Conservation (phyloP, 2,113 vertebrate species). For the Connochaetes taurinus region DNA sequence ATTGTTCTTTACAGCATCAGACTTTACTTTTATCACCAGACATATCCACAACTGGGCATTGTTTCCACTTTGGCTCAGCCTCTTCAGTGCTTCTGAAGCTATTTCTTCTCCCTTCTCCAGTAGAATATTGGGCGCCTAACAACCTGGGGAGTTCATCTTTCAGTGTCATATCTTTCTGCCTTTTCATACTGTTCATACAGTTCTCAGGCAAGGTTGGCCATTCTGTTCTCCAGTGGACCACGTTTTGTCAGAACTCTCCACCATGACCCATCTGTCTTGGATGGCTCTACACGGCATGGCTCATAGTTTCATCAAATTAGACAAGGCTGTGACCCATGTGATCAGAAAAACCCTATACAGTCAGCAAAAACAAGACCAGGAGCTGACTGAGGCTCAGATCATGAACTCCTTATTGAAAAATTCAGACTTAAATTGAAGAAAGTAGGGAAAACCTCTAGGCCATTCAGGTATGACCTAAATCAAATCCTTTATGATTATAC, state of each 20-base stretch:
- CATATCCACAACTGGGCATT: fast-evolving
- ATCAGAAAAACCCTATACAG: background rate
- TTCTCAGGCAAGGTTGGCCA: background rate
- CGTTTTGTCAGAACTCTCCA: background rate
- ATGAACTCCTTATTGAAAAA: background rate
- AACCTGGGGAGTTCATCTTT: background rate
- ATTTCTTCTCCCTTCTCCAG: background rate
- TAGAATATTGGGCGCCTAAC: background rate
- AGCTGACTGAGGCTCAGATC: background rate
- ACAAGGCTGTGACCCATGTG: background rate
- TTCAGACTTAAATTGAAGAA: background rate
- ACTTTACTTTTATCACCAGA: background rate
- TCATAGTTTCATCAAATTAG: background rate
- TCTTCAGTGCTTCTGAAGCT: background rate
- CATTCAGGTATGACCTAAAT: background rate
- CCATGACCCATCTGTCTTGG: fast-evolving
- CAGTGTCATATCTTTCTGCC: background rate
- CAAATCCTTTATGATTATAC: background rate
- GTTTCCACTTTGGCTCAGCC: background rate
- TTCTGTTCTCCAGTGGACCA: background rate
- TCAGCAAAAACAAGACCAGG: background rate
- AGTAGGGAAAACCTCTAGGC: background rate
- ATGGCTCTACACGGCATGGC: background rate
- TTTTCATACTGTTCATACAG: background rate
- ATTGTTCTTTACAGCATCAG: background rate